Percentiles rank a stretch among this genome's conserved stretches.
Conservation (phyloP, 37 sponge, comb jelly and placozoan species). For the Eunapius fragilis region DNA sequence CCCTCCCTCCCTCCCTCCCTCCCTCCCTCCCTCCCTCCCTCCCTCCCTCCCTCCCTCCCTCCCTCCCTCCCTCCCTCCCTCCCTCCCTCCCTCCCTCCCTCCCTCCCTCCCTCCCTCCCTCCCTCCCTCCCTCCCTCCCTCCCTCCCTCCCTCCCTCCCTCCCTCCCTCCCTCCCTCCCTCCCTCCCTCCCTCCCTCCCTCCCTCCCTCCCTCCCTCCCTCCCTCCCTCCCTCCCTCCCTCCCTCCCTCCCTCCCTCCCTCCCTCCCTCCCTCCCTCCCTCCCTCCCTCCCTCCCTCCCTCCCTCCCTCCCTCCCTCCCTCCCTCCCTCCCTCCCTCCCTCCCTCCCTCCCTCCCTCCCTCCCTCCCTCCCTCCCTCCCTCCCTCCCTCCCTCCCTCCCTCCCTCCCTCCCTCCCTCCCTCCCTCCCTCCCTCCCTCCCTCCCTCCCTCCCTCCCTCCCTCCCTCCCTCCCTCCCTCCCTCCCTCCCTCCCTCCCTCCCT, state of each 20-base stretch:
- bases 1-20: conserved; percentile 8
- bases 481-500: too few species aligned
- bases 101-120: neutral
- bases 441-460: too few species aligned
- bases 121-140: neutral
- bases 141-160: conserved; percentile 39
- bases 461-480: too few species aligned
- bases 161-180: neutral
- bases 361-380: conserved; percentile 27
- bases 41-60: conserved; percentile 25
- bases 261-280: conserved; percentile 21
- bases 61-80: conserved; percentile 6
- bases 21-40: conserved; percentile 5
- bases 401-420: conserved; percentile 23
- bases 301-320: conserved; percentile 27
- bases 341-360: conserved; percentile 29
- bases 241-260: conserved; percentile 17
- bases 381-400: conserved; percentile 27
- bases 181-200: conserved; percentile 31
- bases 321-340: conserved; percentile 24
- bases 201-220: conserved; percentile 34
- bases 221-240: conserved; percentile 36
- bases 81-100: conserved; percentile 10
- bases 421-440: too few species aligned
- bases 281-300: conserved; percentile 24